These are phyloP conservation scores for Psilanteris sp. DNA, from an alignment of 1,140 invertebrate genomes.

Conservation along the genomic window DNA sequence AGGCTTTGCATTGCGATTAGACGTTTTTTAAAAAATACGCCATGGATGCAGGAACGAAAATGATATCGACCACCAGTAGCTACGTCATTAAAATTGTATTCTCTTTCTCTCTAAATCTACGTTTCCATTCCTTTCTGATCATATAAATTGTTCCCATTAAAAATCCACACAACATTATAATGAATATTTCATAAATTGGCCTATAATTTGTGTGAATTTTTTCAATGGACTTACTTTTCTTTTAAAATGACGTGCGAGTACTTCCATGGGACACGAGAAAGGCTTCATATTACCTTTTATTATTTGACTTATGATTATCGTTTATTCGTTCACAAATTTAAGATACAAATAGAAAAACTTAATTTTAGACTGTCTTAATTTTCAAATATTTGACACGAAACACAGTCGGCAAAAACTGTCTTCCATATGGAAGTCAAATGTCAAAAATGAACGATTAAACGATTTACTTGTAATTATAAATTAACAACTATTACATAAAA, in stretches of 20 bases:
- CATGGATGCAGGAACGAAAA: constrained; percentile 34
- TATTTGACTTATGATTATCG: constrained; percentile 46
- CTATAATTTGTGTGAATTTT: constrained; percentile 1
- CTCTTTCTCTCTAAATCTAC: constrained; percentile 20
- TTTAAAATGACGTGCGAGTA: constrained; percentile 8
- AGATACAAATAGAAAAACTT: constrained; percentile 12
- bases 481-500: neutral
- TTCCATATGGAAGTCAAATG: constrained; percentile 49
- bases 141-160: neutral
- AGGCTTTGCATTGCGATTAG: constrained; percentile 1
- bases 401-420: constrained; percentile 19
- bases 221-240: constrained; percentile 1
- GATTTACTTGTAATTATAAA: constrained; percentile 19
- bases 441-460: constrained; percentile 1
- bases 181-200: neutral
- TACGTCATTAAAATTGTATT: constrained; percentile 2
- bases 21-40: constrained; percentile 10
- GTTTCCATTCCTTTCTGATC: constrained; percentile 5
- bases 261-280: constrained; percentile 39
- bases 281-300: constrained; percentile 40
- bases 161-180: neutral
- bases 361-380: constrained; percentile 16
- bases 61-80: no score
- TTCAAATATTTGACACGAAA: constrained; percentile 40
- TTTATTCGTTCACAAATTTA: constrained; percentile 23